Base-by-base conservation (phyloP, 2,888 invertebrate species). In the Norana najaformis region DNA sequence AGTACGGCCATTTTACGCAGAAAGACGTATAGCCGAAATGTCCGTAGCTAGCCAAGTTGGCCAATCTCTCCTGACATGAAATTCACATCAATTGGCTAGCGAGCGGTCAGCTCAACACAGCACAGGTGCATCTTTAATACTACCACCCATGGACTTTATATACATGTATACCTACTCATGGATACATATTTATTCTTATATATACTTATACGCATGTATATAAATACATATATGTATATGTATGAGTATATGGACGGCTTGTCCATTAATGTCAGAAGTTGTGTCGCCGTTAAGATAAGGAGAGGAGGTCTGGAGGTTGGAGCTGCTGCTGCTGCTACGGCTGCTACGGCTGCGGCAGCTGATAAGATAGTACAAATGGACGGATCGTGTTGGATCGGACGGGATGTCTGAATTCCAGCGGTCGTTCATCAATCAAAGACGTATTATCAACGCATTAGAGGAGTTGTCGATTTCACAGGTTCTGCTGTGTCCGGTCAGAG, bases 261-360 rank as follows among this genome's bases (percentile, higher is more conserved):
- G 85, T 85, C 85, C 85, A 85, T 85, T 85, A 85, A 85, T 85
- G 85, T 85, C 85, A 37, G 85, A 36, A 85, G 85, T 85, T 85
- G 35, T 37, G 35, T 36, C 85, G 85, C 85, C 85, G 85, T 85
- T 85, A 85, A 85, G 85, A 85, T 85, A 85, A 85, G 85, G 36
- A 85, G 85, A 37, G 85, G 35, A 23, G 85, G 85, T 85, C 85
- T 85, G 85, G 85, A 69, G 69, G 69, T 8, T 69, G 69, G 69
- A 69, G 8, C 69, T 0, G 69, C 1, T 69, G 69, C 69, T 85
- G 85, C 36, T 8, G 83, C 35, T 83, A n/a, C 34, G 1, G 83
- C 34, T 83, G 83, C 13, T 16, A 34, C 35, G n/a, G 83, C 18
- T 36, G 83, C 35, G 4, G 83, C 18, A 23, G 85, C 23, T 36